Evolutionary conservation across 1,140 invertebrate genomes (phyloP).

Genomic region (Varroa destructor): DNA sequence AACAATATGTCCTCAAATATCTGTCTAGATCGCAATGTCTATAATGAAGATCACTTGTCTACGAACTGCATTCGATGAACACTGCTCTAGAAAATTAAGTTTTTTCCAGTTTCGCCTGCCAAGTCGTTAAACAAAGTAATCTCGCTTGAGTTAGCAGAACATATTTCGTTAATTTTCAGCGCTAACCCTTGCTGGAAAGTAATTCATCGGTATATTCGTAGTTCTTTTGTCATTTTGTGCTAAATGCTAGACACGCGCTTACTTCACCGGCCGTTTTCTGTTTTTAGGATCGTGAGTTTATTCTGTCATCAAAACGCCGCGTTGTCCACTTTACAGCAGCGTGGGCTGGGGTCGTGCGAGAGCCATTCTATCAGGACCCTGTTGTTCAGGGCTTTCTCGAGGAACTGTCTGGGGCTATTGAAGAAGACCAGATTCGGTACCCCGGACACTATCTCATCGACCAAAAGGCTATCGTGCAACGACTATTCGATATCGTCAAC

Average conservation of each 20-base stretch:
- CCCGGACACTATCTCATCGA: conserved; percentile 37
- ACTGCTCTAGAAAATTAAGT: no score
- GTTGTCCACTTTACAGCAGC: conserved; percentile 64
- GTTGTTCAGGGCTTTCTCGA: conserved; percentile 44
- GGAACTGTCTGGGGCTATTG: conserved; percentile 56
- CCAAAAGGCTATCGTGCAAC: conserved; percentile 38
- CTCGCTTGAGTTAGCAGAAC: no score
- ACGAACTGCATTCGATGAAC: conserved; percentile 28
- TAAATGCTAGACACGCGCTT: no score
- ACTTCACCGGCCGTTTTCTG: conserved; percentile 34
- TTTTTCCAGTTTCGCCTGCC: no score
- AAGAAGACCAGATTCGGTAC: conserved; percentile 45
- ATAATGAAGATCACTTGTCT: neutral
- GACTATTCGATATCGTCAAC: conserved; percentile 37
- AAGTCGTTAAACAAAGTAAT: no score
- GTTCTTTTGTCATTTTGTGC: no score
- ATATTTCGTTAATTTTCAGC: no score
- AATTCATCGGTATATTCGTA: no score
- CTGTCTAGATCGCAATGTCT: no score
- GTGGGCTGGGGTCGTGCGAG: conserved; percentile 57
- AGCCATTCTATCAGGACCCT: conserved; percentile 59
- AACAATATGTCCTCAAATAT: neutral
- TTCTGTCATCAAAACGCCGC: conserved; percentile 56
- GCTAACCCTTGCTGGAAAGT: no score
- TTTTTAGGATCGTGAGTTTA: conserved; percentile 54